Evolutionary conservation across 35 echinoderm and acorn worm species (phyloP), one percentile per base, ranked within the genome.

Genomic region (Patiria miniata): DNA sequence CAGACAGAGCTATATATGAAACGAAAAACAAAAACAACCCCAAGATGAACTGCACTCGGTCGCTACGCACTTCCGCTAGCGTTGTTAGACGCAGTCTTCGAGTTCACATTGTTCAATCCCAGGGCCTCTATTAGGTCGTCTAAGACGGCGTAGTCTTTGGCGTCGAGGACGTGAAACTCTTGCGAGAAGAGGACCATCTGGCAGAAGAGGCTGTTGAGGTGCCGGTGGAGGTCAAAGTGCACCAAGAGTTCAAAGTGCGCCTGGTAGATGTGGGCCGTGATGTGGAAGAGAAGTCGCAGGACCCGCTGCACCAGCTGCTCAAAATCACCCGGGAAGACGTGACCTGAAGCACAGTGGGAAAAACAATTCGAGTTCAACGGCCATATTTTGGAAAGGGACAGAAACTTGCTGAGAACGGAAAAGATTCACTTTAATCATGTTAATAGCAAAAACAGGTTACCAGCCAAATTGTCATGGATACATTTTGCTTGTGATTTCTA

Each of bases 251-350:
- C 82, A 26, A 89, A 99, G 65, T 99, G 96, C 32, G 86, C 86
- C 52, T 89, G 93, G 83, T 99, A 99, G 52, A 99, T 99, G 87
- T 99, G 96, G 51, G 93, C 96, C 52, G 94, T 18, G 32, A 99
- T 86, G 51, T 99, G 86, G 86, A 99, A 94, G 40, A 99, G 78
- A 36, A 92, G 91, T 60, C 96, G 89, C 30, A 86, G 59, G 37
- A 99, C 94, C 29, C 87, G 86, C 83, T 99, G 92, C 37, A 94
- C 83, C 2, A 92, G 89, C 1, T 52, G 55, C 21, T 87, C 89
- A 81, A 94, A 95, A 50, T 99, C 93, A 29, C 79, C 22, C 19
- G 96, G 96, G 93, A 95, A 95, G 90, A 99, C 93, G 38, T 94
- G 82, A 79, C 92, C 96, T 99, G 93, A 0, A 83, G 44, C 21